These are phyloP conservation scores for Diadema setosum DNA, from an alignment of 35 echinoderm and acorn worm species.

Conservation along the genomic window DNA sequence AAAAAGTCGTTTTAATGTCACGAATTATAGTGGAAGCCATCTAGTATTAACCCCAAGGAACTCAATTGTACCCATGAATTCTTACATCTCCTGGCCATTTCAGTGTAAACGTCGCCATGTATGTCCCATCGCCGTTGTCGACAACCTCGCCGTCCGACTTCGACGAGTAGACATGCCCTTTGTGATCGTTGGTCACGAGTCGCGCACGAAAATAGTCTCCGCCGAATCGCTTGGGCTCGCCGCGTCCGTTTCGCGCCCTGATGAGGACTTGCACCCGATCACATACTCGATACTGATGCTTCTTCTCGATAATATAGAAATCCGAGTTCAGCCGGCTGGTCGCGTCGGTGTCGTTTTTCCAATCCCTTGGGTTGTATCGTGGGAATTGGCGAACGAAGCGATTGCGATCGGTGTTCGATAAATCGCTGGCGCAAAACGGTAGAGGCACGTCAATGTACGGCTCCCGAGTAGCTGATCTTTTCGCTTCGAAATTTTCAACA, in stretches of 20 bases:
- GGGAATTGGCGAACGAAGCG: not conserved
- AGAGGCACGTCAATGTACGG: not conserved
- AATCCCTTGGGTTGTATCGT: not conserved
- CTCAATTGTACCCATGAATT: too few species aligned
- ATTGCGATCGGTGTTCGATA: not conserved
- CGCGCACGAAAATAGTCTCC: conserved; percentile 16
- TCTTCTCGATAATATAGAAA: not conserved
- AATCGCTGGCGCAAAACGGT: not conserved
- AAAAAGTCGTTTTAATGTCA: too few species aligned
- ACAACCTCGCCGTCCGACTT: not conserved
- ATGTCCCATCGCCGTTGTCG: conserved; percentile 23
- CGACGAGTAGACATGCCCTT: not conserved
- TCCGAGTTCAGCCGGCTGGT: not conserved
- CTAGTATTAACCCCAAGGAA: too few species aligned
- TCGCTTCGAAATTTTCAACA: not conserved
- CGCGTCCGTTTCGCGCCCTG: not conserved
- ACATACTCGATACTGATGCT: not conserved
- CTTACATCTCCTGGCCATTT: conserved; percentile 18
- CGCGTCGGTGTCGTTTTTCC: not conserved
- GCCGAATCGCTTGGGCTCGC: not conserved
- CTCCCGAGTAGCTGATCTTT: not conserved
- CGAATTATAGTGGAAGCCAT: too few species aligned
- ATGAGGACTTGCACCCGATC: not conserved
- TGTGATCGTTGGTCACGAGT: not conserved
- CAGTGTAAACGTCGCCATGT: conserved; percentile 9